phyloP scores from a whole-genome alignment of 2,797 vertebrate genomes.

The Alauda arvensis region DNA sequence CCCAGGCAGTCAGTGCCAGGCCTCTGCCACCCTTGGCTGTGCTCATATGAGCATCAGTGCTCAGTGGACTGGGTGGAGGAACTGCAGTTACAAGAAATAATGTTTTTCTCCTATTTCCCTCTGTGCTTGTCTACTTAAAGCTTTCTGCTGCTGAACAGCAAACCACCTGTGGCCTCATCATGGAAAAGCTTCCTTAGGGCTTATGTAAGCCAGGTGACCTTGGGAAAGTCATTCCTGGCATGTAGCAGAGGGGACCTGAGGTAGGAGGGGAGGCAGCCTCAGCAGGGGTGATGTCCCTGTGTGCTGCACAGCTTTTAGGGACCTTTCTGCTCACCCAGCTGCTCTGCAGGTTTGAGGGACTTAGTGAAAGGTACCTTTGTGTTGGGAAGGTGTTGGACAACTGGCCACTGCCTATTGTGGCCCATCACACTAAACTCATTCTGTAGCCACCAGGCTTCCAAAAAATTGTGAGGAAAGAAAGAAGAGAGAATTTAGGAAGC shows the following conservation, averaged over 20 bases:
- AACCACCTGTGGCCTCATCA: background rate
- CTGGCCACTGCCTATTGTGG: fast-evolving
- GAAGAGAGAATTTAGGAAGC: background rate
- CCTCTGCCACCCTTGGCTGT: background rate
- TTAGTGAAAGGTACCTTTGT: background rate
- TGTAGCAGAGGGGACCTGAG: background rate
- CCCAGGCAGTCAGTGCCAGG: background rate
- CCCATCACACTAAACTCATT: background rate
- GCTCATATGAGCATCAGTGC: background rate
- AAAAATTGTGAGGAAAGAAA: background rate
- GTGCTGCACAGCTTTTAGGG: background rate
- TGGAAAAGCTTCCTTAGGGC: background rate
- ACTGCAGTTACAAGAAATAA: background rate
- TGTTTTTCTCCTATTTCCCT: background rate
- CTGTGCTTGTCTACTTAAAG: background rate
- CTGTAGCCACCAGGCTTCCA: background rate
- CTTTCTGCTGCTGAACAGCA: background rate
- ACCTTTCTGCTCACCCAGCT: background rate
- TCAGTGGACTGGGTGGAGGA: background rate
- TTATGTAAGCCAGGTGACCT: background rate
- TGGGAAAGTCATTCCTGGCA: background rate
- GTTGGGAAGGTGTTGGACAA: background rate
- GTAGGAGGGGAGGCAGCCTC: background rate
- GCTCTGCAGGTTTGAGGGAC: background rate
- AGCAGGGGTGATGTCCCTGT: background rate